phyloP scores from a whole-genome alignment of 2,888 invertebrate genomes.

The Psylliodes chrysocephalus region DNA sequence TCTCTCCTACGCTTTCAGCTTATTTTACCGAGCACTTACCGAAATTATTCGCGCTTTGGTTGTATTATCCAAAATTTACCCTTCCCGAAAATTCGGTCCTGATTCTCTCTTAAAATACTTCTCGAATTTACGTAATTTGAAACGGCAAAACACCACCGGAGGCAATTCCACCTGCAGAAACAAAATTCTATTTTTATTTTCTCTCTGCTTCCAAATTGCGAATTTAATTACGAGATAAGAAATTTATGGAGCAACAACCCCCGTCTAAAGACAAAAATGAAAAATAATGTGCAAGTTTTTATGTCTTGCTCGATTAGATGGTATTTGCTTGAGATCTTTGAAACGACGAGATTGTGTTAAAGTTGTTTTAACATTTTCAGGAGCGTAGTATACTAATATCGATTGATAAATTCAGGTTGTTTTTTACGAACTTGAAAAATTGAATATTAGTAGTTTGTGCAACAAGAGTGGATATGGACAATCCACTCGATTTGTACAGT shows the following conservation, averaged over 20 bases:
- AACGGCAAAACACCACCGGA: background rate
- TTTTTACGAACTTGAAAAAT: too few relatives aligned
- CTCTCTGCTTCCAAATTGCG: background rate
- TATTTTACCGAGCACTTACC: background rate
- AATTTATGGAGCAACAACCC: background rate
- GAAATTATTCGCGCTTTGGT: background rate
- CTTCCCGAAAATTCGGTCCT: background rate
- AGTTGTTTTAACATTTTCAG: too few relatives aligned
- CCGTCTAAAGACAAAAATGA: background rate
- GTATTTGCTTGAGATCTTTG: too few relatives aligned
- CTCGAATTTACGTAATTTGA: background rate
- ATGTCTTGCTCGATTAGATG: background rate
- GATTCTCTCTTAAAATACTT: background rate
- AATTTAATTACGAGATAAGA: constrained; percentile 1
- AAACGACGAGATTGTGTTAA: too few relatives aligned
- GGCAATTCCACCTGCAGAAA: background rate
- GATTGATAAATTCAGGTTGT: too few relatives aligned
- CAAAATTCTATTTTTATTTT: background rate
- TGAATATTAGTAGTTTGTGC: too few relatives aligned
- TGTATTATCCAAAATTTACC: background rate
- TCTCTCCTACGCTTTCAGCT: background rate
- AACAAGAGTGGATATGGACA: too few relatives aligned
- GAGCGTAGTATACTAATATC: too few relatives aligned
- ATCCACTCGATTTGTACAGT: too few relatives aligned
- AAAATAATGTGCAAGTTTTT: background rate